A percentile compares a stretch with the other conserved stretches of the same genome.
Evolutionary conservation across 1,140 invertebrate genomes (phyloP).

Genomic region (Pseudomyrmex sp.): DNA sequence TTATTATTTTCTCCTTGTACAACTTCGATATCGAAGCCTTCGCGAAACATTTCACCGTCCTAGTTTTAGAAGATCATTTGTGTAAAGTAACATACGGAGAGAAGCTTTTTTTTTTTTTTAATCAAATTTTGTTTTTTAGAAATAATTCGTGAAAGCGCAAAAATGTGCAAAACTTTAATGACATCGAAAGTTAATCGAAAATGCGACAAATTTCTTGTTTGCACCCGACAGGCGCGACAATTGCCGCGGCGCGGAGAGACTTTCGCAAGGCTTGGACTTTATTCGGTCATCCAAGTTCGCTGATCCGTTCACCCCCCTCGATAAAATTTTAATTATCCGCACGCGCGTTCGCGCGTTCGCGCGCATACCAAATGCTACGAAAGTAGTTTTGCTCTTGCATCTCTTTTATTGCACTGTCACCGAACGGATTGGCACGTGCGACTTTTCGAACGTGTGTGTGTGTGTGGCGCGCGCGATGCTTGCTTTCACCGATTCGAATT

Average conservation of each 20-base stretch:
- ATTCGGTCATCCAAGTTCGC: background rate
- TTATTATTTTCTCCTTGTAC: background rate
- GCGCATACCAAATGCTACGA: constrained; percentile 25
- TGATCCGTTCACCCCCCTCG: no score
- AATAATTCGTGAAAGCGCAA: background rate
- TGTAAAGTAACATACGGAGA: no score
- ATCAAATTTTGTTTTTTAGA: no score
- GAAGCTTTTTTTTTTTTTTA: no score
- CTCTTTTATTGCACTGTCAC: constrained; percentile 26
- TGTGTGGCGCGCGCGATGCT: background rate
- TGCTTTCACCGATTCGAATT: constrained; percentile 52
- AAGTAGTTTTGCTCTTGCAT: constrained; percentile 39
- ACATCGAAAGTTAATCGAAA: background rate
- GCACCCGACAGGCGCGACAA: no score
- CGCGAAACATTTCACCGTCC: no score
- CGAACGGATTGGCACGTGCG: constrained; percentile 38
- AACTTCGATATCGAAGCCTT: background rate
- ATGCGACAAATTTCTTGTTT: no score
- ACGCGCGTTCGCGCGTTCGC: background rate
- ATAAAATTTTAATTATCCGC: background rate
- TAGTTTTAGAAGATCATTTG: no score
- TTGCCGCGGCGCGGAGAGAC: no score
- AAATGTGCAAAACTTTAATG: background rate
- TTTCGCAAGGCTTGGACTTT: background rate
- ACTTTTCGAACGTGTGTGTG: background rate